Conservation (phyloP, 2,888 invertebrate genomes). For the Drosophila infuscata region DNA sequence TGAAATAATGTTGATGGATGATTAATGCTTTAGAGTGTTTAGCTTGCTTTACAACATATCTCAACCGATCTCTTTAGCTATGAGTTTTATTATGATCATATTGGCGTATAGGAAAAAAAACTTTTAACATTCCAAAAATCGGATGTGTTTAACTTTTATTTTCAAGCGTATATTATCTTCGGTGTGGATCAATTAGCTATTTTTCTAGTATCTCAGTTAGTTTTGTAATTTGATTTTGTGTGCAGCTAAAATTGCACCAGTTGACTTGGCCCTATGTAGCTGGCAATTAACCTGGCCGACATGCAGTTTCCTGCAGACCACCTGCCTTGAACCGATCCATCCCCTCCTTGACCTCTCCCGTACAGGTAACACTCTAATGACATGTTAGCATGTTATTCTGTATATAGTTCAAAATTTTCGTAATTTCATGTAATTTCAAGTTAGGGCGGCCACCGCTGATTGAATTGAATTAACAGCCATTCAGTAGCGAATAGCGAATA, state of each 20-base stretch:
- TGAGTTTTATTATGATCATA: neutral
- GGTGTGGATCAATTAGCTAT: neutral
- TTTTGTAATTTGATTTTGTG: slow-evolving; percentile 59
- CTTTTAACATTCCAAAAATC: neutral
- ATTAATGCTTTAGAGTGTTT: neutral
- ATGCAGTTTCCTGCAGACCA: slow-evolving; percentile 32
- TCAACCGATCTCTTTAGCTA: neutral
- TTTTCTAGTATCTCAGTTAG: slow-evolving; percentile 4
- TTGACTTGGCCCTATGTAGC: slow-evolving; percentile 45
- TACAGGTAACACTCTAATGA: slow-evolving; percentile 59
- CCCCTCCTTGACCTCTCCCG: neutral
- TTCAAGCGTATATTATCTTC: neutral
- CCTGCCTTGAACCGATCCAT: slow-evolving; percentile 19
- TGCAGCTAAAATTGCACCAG: slow-evolving; percentile 37
- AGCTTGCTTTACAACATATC: neutral
- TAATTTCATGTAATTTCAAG: slow-evolving; percentile 74
- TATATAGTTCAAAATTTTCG: slow-evolving; percentile 61
- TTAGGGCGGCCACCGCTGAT: slow-evolving; percentile 76
- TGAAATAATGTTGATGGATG: neutral
- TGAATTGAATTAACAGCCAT: slow-evolving; percentile 67
- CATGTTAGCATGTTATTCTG: slow-evolving; percentile 51
- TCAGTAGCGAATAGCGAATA: slow-evolving; percentile 13
- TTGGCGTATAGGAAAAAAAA: neutral
- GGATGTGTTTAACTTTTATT: neutral
- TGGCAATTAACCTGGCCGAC: slow-evolving; percentile 53